These are phyloP conservation scores for Microplitis mediator DNA, from an alignment of 1,140 invertebrate genomes.

Conservation along the genomic window DNA sequence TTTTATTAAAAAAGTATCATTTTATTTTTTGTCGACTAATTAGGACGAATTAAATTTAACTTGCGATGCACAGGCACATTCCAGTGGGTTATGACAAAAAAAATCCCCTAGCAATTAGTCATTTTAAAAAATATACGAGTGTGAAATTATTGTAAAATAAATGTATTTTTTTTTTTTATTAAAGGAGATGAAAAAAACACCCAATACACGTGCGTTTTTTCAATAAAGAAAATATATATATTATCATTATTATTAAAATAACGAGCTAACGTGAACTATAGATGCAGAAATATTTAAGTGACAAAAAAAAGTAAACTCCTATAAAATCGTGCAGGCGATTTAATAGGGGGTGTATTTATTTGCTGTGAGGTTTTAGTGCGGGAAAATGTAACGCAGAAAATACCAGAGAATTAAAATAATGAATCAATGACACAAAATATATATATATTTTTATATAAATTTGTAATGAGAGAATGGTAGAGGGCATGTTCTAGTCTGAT, in stretches of 20 bases:
- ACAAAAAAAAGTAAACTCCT: not conserved
- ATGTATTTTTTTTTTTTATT: too few relatives aligned
- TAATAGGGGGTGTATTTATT: not conserved
- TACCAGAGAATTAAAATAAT: not conserved
- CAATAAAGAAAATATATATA: too few relatives aligned
- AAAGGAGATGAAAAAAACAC: too few relatives aligned
- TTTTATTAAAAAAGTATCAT: not conserved
- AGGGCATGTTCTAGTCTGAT: not conserved
- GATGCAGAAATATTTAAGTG: too few relatives aligned
- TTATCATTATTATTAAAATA: not conserved
- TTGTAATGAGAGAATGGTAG: too few relatives aligned
- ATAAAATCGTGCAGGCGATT: slow-evolving; percentile 21
- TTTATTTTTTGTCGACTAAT: not conserved
- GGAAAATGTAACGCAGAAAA: not conserved
- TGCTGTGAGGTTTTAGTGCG: not conserved
- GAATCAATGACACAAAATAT: not conserved
- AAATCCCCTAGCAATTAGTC: not conserved
- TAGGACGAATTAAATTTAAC: not conserved
- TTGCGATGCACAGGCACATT: slow-evolving; percentile 45
- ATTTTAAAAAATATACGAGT: not conserved
- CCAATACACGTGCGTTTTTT: too few relatives aligned
- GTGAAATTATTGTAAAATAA: not conserved
- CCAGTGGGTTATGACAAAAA: slow-evolving; percentile 29
- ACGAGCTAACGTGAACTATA: not conserved
- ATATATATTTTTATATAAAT: too few relatives aligned